Evolutionary conservation across 2,888 invertebrate genomes (phyloP).

Genomic region (Hydroisotoma schaefferi): DNA sequence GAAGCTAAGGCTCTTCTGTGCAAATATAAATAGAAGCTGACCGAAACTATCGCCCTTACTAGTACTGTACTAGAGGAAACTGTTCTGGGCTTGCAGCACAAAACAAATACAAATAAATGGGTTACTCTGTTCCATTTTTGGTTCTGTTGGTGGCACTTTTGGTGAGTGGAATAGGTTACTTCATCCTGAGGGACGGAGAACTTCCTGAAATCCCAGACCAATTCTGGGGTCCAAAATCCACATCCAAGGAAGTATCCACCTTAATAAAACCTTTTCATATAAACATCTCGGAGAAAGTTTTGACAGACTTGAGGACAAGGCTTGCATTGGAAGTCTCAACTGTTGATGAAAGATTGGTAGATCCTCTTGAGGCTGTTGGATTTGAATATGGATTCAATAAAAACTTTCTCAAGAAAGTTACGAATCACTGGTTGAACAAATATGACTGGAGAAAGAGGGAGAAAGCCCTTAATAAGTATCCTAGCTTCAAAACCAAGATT

Average conservation of each 20-base stretch:
- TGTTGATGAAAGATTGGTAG: slow-evolving; percentile 49
- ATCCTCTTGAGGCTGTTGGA: slow-evolving; percentile 56
- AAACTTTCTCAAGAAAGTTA: slow-evolving; percentile 62
- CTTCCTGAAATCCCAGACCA: slow-evolving; percentile 25
- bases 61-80: no score
- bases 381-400: slow-evolving; percentile 81
- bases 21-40: no score
- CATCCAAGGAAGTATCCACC: slow-evolving; percentile 54
- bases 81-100: no score
- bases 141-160: slow-evolving; percentile 11
- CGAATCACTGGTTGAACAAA: slow-evolving; percentile 73
- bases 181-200: slow-evolving; percentile 31
- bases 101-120: no score
- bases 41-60: no score
- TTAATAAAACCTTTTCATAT: slow-evolving; percentile 62
- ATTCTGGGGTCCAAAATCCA: slow-evolving; percentile 37
- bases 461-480: slow-evolving; percentile 66
- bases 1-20: no score
- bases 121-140: slow-evolving; percentile 8
- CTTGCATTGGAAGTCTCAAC: slow-evolving; percentile 59
- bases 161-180: slow-evolving; percentile 16
- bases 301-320: slow-evolving; percentile 56
- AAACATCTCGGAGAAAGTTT: slow-evolving; percentile 60
- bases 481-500: slow-evolving; percentile 72
- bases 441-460: slow-evolving; percentile 72